Conservation (phyloP, 2,113 vertebrate genomes). For the Gallinago media region DNA sequence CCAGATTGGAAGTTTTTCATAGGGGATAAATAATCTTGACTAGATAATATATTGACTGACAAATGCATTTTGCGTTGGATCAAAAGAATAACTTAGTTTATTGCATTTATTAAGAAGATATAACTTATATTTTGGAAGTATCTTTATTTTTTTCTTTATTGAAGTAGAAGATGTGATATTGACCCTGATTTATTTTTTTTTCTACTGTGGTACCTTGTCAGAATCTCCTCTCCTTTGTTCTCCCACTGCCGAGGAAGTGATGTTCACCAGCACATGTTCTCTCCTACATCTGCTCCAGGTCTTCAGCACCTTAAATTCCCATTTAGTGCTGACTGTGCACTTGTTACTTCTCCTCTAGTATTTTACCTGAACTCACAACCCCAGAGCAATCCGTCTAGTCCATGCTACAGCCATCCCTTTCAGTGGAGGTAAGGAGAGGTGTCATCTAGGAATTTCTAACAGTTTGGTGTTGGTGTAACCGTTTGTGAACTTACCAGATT, state of each 20-base stretch:
- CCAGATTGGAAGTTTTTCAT: not conserved
- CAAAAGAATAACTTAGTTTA: not conserved
- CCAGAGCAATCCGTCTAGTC: constrained; percentile 80
- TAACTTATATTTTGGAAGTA: constrained; percentile 12
- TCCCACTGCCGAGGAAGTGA: constrained; percentile 92
- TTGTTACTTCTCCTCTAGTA: constrained; percentile 85
- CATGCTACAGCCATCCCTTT: constrained; percentile 83
- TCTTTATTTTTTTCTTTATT: not conserved
- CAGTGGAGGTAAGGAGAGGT: constrained; percentile 92
- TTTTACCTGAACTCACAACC: constrained; percentile 79
- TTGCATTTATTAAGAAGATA: constrained; percentile 7
- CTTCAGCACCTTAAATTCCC: constrained; percentile 79
- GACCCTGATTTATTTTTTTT: constrained; percentile 60
- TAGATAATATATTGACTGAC: not conserved
- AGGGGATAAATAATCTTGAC: not conserved
- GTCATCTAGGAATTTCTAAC: not conserved
- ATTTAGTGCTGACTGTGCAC: constrained; percentile 84
- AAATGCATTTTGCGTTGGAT: not conserved
- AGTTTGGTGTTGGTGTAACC: not conserved
- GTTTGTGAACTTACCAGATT: not conserved
- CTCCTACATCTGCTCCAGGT: constrained; percentile 83
- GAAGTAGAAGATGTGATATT: constrained; percentile 33
- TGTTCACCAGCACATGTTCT: constrained; percentile 87
- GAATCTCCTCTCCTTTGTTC: constrained; percentile 92
- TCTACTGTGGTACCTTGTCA: constrained; percentile 77